A percentile compares a stretch with the other conserved stretches of the same genome.
Conservation (phyloP, 1,140 invertebrate genomes). For the Drosophila nasuta region DNA sequence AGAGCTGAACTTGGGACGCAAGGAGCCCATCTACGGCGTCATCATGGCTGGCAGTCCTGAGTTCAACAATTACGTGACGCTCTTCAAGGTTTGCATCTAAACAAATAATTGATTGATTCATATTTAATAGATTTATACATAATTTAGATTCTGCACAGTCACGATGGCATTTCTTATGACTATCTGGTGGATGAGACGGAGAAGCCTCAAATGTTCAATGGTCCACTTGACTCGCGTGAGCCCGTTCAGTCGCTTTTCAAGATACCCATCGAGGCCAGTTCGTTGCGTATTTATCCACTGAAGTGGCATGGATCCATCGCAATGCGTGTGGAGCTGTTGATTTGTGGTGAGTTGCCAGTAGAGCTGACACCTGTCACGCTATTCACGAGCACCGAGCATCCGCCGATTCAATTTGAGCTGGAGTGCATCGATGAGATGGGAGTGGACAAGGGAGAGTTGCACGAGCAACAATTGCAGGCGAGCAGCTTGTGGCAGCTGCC, state of each 20-base stretch:
- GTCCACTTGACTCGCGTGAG: conserved; percentile 88
- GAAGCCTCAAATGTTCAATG: conserved; percentile 88
- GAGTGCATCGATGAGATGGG: conserved; percentile 89
- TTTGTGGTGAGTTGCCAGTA: conserved; percentile 86
- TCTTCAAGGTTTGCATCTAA: conserved; percentile 86
- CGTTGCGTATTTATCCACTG: conserved; percentile 89
- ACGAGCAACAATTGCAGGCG: conserved; percentile 86
- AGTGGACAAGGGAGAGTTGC: conserved; percentile 86
- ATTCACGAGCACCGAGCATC: conserved; percentile 58
- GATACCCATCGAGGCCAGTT: conserved; percentile 89
- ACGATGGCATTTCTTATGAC: conserved; percentile 87
- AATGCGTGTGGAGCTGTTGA: conserved; percentile 90
- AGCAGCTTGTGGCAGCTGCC: conserved; percentile 73
- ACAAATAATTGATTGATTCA: neutral
- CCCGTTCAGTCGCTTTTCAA: conserved; percentile 88
- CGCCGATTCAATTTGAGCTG: conserved; percentile 34
- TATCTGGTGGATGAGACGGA: conserved; percentile 84
- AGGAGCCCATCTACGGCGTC: conserved; percentile 90
- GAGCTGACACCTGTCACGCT: conserved; percentile 17
- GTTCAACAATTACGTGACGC: conserved; percentile 90
- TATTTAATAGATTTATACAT: neutral
- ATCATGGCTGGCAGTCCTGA: conserved; percentile 88
- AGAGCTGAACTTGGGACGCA: conserved; percentile 88
- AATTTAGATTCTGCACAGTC: conserved; percentile 88
- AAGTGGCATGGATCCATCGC: conserved; percentile 92